Percentiles rank a stretch among this genome's conserved stretches.
These are phyloP conservation scores for Caenorhabditis virilis DNA, from an alignment of 2,888 invertebrate genomes.

Conservation along the genomic window DNA sequence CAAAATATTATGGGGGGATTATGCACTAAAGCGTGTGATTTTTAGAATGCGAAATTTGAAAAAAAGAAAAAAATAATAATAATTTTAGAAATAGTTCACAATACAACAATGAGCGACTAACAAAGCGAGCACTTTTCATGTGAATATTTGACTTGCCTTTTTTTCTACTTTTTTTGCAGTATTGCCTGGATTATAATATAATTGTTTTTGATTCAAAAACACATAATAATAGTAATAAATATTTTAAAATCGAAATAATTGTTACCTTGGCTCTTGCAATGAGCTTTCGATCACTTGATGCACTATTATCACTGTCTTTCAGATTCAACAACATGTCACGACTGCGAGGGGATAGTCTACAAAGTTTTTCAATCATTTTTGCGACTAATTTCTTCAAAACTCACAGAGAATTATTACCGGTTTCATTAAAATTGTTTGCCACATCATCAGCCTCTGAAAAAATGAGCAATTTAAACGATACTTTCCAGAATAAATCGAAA, in stretches of 20 bases:
- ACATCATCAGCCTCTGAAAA: constrained; percentile 3
- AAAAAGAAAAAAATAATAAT: constrained; percentile 1
- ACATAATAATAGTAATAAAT: too few relatives aligned
- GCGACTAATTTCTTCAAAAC: constrained; percentile 6
- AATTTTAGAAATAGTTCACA: too few relatives aligned
- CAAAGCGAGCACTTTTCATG: too few relatives aligned
- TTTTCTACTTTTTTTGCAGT: too few relatives aligned
- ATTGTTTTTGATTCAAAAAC: too few relatives aligned
- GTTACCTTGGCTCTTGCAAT: constrained; percentile 32
- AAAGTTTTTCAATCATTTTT: not conserved
- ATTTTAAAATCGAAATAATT: not conserved
- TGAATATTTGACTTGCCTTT: too few relatives aligned
- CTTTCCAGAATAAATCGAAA: constrained; percentile 9
- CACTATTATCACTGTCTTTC: constrained; percentile 29
- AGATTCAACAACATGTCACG: constrained; percentile 32
- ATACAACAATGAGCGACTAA: too few relatives aligned
- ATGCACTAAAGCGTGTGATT: too few relatives aligned
- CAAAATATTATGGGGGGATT: too few relatives aligned
- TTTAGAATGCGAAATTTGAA: not conserved
- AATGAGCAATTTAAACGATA: not conserved
- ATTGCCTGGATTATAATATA: constrained; percentile 24
- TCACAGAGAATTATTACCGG: constrained; percentile 28
- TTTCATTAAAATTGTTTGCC: constrained; percentile 15
- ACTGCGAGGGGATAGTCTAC: constrained; percentile 34
- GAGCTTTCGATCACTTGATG: constrained; percentile 29